These are phyloP conservation scores for Radopholus similis DNA, from an alignment of 1,140 invertebrate species.

Conservation along the genomic window DNA sequence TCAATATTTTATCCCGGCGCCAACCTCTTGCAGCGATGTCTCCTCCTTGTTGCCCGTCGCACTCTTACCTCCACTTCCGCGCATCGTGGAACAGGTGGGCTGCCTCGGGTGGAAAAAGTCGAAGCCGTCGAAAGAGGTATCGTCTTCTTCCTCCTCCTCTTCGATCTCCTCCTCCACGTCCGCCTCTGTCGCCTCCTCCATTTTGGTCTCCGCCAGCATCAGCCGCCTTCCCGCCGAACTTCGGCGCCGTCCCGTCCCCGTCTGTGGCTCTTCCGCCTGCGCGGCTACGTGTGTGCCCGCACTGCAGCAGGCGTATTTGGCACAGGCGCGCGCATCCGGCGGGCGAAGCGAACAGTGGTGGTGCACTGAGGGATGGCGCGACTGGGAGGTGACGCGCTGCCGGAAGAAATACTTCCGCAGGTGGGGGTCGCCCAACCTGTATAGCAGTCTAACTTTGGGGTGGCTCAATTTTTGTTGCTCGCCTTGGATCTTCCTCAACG, in stretches of 20 bases:
- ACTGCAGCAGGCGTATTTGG: constrained; percentile 20
- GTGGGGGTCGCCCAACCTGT: constrained; percentile 29
- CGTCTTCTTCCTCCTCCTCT: constrained; percentile 5
- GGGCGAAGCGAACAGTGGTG: constrained; percentile 29
- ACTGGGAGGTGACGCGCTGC: constrained; percentile 40
- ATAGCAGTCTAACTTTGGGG: background rate
- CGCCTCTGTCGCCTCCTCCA: background rate
- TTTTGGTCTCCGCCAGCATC: background rate
- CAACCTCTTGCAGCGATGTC: too few species aligned
- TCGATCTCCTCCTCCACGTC: constrained; percentile 27
- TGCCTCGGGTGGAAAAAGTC: constrained; percentile 26
- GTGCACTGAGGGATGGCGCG: constrained; percentile 33
- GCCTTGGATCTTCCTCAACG: constrained; percentile 4
- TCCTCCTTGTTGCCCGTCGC: too few species aligned
- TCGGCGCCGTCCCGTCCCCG: background rate
- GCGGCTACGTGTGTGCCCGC: background rate
- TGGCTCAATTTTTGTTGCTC: background rate
- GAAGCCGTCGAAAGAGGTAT: constrained; percentile 20
- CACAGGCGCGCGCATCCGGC: constrained; percentile 15
- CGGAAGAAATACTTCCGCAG: constrained; percentile 43
- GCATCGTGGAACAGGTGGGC: constrained; percentile 9
- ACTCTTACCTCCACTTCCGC: background rate
- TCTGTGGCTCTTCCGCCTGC: background rate
- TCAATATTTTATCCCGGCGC: too few species aligned
- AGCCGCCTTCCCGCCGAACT: background rate